Percentiles rank a stretch among this genome's conserved stretches.
Evolutionary conservation across 2,888 invertebrate genomes (phyloP).

Genomic region (Ichneumoninae sp.): DNA sequence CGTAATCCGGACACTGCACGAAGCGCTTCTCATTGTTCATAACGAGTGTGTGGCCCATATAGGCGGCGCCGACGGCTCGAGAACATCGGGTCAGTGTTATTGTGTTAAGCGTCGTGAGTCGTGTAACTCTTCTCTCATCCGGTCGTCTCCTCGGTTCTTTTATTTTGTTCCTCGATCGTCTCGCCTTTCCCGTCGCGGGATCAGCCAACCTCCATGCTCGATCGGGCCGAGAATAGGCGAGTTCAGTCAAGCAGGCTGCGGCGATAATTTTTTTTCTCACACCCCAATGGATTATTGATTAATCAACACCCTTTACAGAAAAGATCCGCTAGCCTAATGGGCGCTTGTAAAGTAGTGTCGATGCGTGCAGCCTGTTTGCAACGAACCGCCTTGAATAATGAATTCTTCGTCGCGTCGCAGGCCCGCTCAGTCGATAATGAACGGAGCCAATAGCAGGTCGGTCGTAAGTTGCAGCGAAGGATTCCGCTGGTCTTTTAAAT

Average conservation of each 20-base stretch:
- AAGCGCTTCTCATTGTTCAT: slow-evolving; percentile 66
- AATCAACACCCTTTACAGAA: slow-evolving; percentile 64
- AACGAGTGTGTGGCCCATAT: slow-evolving; percentile 57
- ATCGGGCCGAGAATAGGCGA: background rate
- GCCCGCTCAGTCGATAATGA: slow-evolving; percentile 44
- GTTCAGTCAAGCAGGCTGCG: background rate
- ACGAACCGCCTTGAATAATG: slow-evolving; percentile 52
- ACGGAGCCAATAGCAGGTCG: slow-evolving; percentile 47
- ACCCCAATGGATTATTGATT: slow-evolving; percentile 67
- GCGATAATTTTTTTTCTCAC: slow-evolving; percentile 28
- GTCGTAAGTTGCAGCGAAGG: slow-evolving; percentile 18
- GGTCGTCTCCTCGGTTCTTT: slow-evolving; percentile 17
- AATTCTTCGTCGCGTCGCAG: slow-evolving; percentile 36
- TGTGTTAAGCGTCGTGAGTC: slow-evolving; percentile 39
- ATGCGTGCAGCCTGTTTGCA: slow-evolving; percentile 11
- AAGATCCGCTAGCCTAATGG: slow-evolving; percentile 38
- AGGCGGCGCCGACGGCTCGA: slow-evolving; percentile 42
- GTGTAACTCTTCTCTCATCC: slow-evolving; percentile 29
- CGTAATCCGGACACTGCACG: slow-evolving; percentile 49
- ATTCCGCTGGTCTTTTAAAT: slow-evolving; percentile 16
- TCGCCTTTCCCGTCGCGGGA: slow-evolving; percentile 29
- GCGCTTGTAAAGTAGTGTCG: background rate
- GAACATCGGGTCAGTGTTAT: slow-evolving; percentile 49
- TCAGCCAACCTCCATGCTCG: background rate
- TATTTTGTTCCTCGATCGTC: slow-evolving; percentile 13